Conservation (phyloP, 2,113 vertebrate species). For the Malurus cyaneus region DNA sequence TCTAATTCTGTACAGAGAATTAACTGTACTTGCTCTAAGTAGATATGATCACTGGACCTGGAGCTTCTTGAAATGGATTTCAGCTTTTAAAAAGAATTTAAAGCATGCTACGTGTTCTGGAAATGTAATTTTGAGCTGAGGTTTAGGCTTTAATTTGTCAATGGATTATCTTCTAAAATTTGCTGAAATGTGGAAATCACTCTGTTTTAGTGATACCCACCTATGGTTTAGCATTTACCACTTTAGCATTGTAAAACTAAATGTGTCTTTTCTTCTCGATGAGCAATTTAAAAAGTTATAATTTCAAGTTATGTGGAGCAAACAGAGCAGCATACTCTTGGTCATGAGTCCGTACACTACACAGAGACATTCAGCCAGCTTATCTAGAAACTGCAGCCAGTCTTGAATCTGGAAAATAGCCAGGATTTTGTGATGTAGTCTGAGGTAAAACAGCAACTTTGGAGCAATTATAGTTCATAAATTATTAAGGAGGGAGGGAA, state of each 20-base stretch:
- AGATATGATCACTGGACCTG: neutral
- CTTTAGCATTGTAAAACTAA: neutral
- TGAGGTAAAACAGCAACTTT: neutral
- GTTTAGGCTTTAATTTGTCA: neutral
- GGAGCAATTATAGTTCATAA: neutral
- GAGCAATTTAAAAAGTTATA: neutral
- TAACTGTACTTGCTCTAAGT: neutral
- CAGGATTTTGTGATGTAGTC: neutral
- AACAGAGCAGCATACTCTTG: neutral
- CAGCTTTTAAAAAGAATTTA: neutral
- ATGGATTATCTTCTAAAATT: neutral
- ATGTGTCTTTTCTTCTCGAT: neutral
- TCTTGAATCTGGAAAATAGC: neutral
- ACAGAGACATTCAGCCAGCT: neutral
- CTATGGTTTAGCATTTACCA: neutral
- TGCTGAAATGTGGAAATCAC: neutral
- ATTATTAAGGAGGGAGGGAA: neutral
- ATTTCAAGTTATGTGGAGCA: neutral
- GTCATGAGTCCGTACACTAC: neutral
- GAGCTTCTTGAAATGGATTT: neutral
- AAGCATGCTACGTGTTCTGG: neutral
- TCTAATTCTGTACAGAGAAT: neutral
- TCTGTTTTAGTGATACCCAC: neutral
- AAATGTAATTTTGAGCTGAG: neutral
- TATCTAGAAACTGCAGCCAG: conserved; percentile 4